Conservation (phyloP, 2,888 invertebrate species). For the Campoplex nolae region DNA sequence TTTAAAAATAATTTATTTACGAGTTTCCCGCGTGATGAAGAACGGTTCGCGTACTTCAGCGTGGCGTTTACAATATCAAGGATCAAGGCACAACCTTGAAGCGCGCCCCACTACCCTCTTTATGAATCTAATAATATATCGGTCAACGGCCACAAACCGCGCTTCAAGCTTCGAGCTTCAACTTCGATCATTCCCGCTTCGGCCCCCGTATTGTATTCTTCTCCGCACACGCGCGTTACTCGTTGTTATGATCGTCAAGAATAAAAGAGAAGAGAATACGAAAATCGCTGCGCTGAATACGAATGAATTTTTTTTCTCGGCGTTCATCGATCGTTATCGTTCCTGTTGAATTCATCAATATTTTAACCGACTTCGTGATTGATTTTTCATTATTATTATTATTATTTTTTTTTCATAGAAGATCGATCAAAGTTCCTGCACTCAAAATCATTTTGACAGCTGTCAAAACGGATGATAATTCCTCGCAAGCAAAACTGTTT, state of each 20-base stretch:
- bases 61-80: slow-evolving; percentile 52
- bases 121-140: slow-evolving; percentile 50
- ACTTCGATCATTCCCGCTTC: slow-evolving; percentile 9
- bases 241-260: not conserved
- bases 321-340: not conserved
- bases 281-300: not conserved
- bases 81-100: slow-evolving; percentile 67
- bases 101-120: slow-evolving; percentile 23
- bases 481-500: not conserved
- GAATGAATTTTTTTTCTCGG: not conserved
- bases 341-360: not conserved
- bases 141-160: slow-evolving; percentile 36
- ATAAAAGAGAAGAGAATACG: not conserved
- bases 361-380: not conserved
- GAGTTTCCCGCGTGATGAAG: not conserved
- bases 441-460: not conserved
- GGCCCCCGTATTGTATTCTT: not conserved
- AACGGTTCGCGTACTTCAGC: not conserved
- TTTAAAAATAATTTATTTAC: not conserved
- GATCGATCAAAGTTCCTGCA: not conserved
- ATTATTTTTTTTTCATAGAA: too few relatives aligned
- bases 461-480: not conserved
- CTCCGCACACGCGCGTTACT: not conserved
- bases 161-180: slow-evolving; percentile 17
- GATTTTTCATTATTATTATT: too few relatives aligned